Evolutionary conservation across 2,797 vertebrate genomes (phyloP).

Genomic region (Mallotus villosus): DNA sequence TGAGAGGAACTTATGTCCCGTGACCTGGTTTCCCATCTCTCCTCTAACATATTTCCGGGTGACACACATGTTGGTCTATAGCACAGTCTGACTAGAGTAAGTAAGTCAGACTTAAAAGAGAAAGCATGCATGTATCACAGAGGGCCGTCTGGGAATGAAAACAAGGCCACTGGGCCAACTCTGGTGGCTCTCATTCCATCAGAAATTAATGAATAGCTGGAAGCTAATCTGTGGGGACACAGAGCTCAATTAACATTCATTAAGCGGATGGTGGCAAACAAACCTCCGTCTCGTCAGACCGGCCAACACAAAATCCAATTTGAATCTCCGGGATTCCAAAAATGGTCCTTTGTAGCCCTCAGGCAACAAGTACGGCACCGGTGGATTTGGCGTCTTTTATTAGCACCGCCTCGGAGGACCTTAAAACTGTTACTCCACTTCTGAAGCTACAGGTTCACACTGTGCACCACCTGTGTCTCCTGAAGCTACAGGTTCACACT

Average conservation of each 20-base stretch:
- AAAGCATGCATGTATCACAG: slow-evolving; percentile 71
- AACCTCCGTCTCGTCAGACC: slow-evolving; percentile 32
- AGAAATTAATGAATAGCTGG: slow-evolving; percentile 78
- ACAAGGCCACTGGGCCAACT: slow-evolving; percentile 79
- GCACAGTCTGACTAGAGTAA: slow-evolving; percentile 45
- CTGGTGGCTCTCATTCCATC: slow-evolving; percentile 78
- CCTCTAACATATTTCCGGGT: slow-evolving; percentile 66
- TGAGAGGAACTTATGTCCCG: slow-evolving; percentile 48
- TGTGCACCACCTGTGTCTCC: too few species aligned
- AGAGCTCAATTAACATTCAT: slow-evolving; percentile 76
- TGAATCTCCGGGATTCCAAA: slow-evolving; percentile 56
- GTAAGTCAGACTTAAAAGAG: slow-evolving; percentile 86
- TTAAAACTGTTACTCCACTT: neutral
- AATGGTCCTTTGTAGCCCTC: slow-evolving; percentile 63
- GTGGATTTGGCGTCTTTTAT: slow-evolving; percentile 58
- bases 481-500: too few species aligned
- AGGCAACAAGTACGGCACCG: slow-evolving; percentile 48
- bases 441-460: neutral
- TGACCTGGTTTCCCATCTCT: slow-evolving; percentile 66
- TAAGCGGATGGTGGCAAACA: slow-evolving; percentile 66
- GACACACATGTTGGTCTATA: slow-evolving; percentile 46
- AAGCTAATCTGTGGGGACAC: slow-evolving; percentile 72
- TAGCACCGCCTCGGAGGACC: slow-evolving; percentile 38
- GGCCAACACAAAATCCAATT: slow-evolving; percentile 48
- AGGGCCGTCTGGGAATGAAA: slow-evolving; percentile 69